These are phyloP conservation scores for Galbula dea DNA, from an alignment of 2,113 vertebrate species.

Conservation along the genomic window DNA sequence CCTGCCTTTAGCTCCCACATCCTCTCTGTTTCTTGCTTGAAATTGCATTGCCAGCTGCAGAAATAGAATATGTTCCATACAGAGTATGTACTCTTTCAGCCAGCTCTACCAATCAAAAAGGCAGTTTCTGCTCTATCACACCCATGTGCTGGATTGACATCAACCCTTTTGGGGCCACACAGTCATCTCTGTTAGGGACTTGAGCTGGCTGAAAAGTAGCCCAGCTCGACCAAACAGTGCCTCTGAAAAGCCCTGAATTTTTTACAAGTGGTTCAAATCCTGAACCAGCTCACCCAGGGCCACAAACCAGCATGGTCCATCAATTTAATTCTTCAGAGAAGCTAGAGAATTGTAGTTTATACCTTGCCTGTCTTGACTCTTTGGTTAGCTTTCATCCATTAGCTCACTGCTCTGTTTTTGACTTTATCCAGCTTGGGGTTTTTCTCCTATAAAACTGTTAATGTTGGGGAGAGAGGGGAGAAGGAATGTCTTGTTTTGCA, in stretches of 20 bases:
- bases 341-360: background rate
- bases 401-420: background rate
- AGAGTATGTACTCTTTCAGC: background rate
- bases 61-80: background rate
- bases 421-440: background rate
- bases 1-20: background rate
- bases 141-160: background rate
- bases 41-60: background rate
- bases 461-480: background rate
- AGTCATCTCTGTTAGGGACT: background rate
- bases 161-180: background rate
- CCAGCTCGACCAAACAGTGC: background rate
- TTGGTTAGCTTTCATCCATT: background rate
- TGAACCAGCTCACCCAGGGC: background rate
- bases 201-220: background rate
- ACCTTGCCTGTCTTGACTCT: background rate
- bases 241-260: background rate
- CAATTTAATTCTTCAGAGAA: too few species aligned
- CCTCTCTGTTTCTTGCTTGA: background rate
- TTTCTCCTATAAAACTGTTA: background rate
- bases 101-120: background rate
- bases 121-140: background rate
- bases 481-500: background rate
- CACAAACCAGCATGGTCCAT: background rate
- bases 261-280: background rate